phyloP scores from a whole-genome alignment of 2,113 vertebrate species.

The Laterallus jamaicensis region DNA sequence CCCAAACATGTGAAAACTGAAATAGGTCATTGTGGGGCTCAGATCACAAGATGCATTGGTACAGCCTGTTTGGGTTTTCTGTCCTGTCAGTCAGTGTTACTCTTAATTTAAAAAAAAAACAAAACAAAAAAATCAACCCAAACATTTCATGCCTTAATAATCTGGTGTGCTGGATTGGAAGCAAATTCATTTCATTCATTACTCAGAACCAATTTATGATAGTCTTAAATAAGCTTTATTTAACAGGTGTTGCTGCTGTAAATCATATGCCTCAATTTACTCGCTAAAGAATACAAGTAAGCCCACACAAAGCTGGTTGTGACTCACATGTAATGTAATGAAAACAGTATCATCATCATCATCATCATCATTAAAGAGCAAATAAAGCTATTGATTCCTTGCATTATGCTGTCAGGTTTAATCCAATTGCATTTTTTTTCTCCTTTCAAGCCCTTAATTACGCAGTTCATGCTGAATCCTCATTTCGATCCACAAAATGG shows the following conservation, averaged over 20 bases:
- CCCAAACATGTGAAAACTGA: slow-evolving; percentile 31
- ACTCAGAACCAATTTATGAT: slow-evolving; percentile 16
- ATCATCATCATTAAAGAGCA: slow-evolving; percentile 71
- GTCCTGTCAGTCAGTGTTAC: neutral
- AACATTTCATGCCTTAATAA: neutral
- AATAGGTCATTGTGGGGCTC: neutral
- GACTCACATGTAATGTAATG: slow-evolving; percentile 64
- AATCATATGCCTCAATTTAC: slow-evolving; percentile 64
- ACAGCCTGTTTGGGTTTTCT: neutral
- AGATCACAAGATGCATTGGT: slow-evolving; percentile 20
- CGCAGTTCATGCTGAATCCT: slow-evolving; percentile 53
- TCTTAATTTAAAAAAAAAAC: neutral
- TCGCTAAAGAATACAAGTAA: slow-evolving; percentile 59
- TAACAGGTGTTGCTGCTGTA: slow-evolving; percentile 47
- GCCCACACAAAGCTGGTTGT: slow-evolving; percentile 50
- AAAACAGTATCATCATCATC: slow-evolving; percentile 67
- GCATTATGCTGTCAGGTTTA: slow-evolving; percentile 66
- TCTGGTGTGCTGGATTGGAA: neutral
- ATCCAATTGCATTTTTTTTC: slow-evolving; percentile 58
- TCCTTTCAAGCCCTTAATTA: slow-evolving; percentile 67
- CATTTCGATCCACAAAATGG: slow-evolving; percentile 57
- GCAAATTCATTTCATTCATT: slow-evolving; percentile 6
- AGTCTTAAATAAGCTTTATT: slow-evolving; percentile 51
- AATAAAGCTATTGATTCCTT: slow-evolving; percentile 75
- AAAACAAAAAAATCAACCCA: too few relatives aligned